Evolutionary conservation across 1,140 invertebrate genomes (phyloP).

Genomic region (Drosophila sturtevanti): DNA sequence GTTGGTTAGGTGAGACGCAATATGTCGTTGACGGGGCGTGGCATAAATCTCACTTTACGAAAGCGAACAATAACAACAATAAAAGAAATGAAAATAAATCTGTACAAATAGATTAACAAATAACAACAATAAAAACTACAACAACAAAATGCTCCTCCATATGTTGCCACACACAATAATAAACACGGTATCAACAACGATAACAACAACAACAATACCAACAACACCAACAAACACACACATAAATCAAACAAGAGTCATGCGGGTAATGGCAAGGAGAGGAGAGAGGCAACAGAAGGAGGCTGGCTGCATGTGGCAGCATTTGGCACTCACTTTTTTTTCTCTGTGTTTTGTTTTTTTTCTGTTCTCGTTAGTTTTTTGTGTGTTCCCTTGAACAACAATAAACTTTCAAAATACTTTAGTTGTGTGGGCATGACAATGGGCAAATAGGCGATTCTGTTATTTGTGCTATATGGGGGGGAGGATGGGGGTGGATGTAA

Average conservation of each 20-base stretch:
- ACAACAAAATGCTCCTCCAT: conserved; percentile 52
- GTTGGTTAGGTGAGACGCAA: conserved; percentile 45
- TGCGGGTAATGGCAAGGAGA: conserved; percentile 1
- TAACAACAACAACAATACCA: conserved; percentile 37
- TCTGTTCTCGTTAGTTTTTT: conserved; percentile 26
- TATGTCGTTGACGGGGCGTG: conserved; percentile 55
- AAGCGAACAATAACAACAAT: not conserved
- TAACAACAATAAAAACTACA: conserved; percentile 58
- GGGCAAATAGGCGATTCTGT: not conserved
- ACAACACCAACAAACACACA: conserved; percentile 43
- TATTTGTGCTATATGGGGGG: too few species aligned
- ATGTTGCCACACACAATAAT: conserved; percentile 69
- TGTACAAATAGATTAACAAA: conserved; percentile 78
- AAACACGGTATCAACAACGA: conserved; percentile 53
- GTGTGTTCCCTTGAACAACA: conserved; percentile 22
- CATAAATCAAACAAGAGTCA: conserved; percentile 68
- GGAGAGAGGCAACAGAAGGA: not conserved
- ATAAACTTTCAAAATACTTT: conserved; percentile 7
- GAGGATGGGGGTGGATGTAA: not conserved
- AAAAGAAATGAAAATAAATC: conserved; percentile 43
- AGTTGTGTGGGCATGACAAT: not conserved
- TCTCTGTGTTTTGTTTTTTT: conserved; percentile 14
- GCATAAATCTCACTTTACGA: conserved; percentile 71
- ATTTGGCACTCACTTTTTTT: conserved; percentile 46
- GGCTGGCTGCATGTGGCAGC: conserved; percentile 56